A percentile compares a stretch with the other conserved stretches of the same genome.
phyloP scores from a whole-genome alignment of 2,113 vertebrate species.

The Larimichthys polyactis region DNA sequence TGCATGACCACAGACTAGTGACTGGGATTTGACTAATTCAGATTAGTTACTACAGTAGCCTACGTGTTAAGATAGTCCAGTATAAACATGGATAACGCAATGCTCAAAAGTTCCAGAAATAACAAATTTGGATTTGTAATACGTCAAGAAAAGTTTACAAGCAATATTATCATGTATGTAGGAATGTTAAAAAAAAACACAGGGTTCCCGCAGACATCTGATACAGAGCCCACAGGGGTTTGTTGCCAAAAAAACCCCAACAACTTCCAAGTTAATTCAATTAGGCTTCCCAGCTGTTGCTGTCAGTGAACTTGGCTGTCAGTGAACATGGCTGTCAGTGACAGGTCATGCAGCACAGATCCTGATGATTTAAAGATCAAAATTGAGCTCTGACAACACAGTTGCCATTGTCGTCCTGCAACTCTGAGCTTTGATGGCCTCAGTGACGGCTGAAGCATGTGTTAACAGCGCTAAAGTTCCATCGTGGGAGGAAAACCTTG shows the following conservation, averaged over 20 bases:
- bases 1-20: too few species aligned
- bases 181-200: not conserved
- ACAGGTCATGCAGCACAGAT: not conserved
- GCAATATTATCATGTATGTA: not conserved
- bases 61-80: too few species aligned
- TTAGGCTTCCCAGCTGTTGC: not conserved
- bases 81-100: too few species aligned
- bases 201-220: not conserved
- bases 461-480: not conserved
- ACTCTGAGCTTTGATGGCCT: slow-evolving; percentile 4
- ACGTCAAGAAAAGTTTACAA: not conserved
- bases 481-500: not conserved
- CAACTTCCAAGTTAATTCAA: not conserved
- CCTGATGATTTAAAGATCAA: not conserved
- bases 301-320: not conserved
- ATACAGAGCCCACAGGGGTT: not conserved
- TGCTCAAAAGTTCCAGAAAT: too few species aligned
- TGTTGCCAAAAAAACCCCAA: not conserved
- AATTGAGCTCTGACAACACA: slow-evolving; percentile 8
- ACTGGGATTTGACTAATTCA: too few species aligned
- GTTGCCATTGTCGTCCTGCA: not conserved
- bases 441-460: not conserved
- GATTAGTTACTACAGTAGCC: too few species aligned
- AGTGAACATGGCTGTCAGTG: not conserved
- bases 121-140: too few species aligned